A percentile compares a stretch with the other conserved stretches of the same genome.
phyloP scores from a whole-genome alignment of 2,113 vertebrate genomes.

The Anoplopoma fimbria region DNA sequence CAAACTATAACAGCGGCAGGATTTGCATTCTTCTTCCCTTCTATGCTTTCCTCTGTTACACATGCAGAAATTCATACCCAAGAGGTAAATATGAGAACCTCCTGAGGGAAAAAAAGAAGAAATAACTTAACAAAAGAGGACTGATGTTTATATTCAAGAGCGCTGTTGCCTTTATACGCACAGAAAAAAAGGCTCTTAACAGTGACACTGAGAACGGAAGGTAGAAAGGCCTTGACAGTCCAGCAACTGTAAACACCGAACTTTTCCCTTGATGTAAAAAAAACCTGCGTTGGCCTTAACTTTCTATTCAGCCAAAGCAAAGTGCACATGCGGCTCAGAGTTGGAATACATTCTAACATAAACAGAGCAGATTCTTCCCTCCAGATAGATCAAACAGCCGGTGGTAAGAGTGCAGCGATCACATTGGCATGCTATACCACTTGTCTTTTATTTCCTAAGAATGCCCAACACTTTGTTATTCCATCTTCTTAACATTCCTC shows the following conservation, averaged over 20 bases:
- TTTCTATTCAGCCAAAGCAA: slow-evolving; percentile 42
- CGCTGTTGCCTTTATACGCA: slow-evolving; percentile 4
- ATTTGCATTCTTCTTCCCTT: slow-evolving; percentile 23
- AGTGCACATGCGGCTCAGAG: slow-evolving; percentile 23
- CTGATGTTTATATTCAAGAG: slow-evolving; percentile 42
- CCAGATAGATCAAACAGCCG: slow-evolving; percentile 30
- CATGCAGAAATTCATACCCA: slow-evolving; percentile 8
- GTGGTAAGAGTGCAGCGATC: slow-evolving; percentile 7
- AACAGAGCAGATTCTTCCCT: slow-evolving; percentile 43
- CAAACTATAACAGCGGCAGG: not conserved
- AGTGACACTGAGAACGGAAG: slow-evolving; percentile 28
- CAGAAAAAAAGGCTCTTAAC: slow-evolving; percentile 37
- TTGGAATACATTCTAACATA: slow-evolving; percentile 8
- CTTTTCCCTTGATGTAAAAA: slow-evolving; percentile 36
- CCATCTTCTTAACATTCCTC: slow-evolving; percentile 1
- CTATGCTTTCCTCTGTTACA: slow-evolving; percentile 2
- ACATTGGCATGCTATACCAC: not conserved
- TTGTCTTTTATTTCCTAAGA: not conserved
- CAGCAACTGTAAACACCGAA: slow-evolving; percentile 30
- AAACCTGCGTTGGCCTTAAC: slow-evolving; percentile 19
- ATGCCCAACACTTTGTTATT: not conserved
- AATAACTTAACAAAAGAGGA: slow-evolving; percentile 21
- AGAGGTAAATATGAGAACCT: slow-evolving; percentile 26
- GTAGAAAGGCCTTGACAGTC: slow-evolving; percentile 38
- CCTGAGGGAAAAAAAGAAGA: not conserved